A percentile compares a stretch with the other conserved stretches of the same genome.
Conservation (phyloP, 1,140 invertebrate species). For the Lepidostoma basale region DNA sequence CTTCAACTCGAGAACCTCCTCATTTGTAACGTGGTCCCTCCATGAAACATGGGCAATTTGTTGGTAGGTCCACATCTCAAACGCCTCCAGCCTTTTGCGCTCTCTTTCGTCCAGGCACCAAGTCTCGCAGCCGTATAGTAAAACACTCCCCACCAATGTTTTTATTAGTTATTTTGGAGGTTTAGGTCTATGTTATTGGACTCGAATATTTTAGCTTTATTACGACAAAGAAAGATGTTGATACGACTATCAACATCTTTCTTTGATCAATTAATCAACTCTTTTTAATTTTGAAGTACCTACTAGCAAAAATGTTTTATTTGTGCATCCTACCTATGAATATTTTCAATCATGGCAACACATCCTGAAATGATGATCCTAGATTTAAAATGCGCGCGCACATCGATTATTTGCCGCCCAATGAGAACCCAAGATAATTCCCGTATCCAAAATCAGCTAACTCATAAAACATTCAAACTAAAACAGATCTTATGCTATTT, state of each 20-base stretch:
- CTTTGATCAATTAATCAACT: not conserved
- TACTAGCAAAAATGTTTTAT: not conserved
- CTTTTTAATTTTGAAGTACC: not conserved
- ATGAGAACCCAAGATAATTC: slow-evolving; percentile 5
- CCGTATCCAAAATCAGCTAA: not conserved
- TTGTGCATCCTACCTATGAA: too few species aligned
- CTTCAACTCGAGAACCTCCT: too few species aligned
- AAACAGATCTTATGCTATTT: not conserved
- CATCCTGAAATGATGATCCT: too few species aligned
- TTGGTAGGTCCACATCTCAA: too few species aligned
- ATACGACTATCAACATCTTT: not conserved
- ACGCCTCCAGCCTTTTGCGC: too few species aligned
- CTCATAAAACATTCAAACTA: not conserved
- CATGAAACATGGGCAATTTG: too few species aligned
- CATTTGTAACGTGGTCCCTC: too few species aligned
- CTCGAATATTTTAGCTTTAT: not conserved
- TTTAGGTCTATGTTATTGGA: too few species aligned
- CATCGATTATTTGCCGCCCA: slow-evolving; percentile 34
- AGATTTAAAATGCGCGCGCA: slow-evolving; percentile 33
- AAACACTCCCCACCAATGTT: too few species aligned
- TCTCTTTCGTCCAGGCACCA: too few species aligned
- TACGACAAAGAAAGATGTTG: not conserved
- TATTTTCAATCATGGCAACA: not conserved
- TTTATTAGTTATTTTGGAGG: too few species aligned
- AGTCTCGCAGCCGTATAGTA: too few species aligned